Evolutionary conservation across 2,797 vertebrate species (phyloP).

Genomic region (Apodemus agrarius): DNA sequence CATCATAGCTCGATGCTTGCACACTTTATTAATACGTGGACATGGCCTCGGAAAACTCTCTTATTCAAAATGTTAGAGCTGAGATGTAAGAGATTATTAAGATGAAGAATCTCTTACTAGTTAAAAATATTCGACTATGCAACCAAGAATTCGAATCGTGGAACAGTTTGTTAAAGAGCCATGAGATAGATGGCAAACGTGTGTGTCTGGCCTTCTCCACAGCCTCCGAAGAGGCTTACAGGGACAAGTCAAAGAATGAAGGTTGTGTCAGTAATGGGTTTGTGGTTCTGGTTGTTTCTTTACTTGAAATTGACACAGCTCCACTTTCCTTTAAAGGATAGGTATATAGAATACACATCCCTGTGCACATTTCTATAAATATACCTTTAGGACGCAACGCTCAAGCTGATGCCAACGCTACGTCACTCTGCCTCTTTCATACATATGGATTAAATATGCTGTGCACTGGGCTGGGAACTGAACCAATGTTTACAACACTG

Average conservation of each 20-base stretch:
- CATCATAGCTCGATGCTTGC: background rate
- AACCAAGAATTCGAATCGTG: background rate
- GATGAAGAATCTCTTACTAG: background rate
- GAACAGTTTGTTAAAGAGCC: background rate
- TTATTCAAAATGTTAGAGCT: background rate
- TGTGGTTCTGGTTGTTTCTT: background rate
- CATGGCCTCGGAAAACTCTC: background rate
- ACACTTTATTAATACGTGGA: background rate
- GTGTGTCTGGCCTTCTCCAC: too few species aligned
- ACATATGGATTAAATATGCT: conserved; percentile 64
- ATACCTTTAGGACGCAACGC: background rate
- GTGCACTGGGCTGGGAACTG: conserved; percentile 27
- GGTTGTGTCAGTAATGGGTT: background rate
- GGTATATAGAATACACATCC: background rate
- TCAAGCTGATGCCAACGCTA: background rate
- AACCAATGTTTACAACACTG: conserved; percentile 64
- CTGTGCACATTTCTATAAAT: background rate
- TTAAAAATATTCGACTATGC: background rate
- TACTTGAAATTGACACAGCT: background rate
- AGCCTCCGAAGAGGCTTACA: background rate
- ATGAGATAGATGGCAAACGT: background rate
- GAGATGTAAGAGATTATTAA: background rate
- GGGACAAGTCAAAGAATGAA: background rate
- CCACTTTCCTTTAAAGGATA: background rate
- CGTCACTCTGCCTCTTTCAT: background rate